phyloP scores from a whole-genome alignment of 2,797 vertebrate genomes.

The Macropus fuliginosus region DNA sequence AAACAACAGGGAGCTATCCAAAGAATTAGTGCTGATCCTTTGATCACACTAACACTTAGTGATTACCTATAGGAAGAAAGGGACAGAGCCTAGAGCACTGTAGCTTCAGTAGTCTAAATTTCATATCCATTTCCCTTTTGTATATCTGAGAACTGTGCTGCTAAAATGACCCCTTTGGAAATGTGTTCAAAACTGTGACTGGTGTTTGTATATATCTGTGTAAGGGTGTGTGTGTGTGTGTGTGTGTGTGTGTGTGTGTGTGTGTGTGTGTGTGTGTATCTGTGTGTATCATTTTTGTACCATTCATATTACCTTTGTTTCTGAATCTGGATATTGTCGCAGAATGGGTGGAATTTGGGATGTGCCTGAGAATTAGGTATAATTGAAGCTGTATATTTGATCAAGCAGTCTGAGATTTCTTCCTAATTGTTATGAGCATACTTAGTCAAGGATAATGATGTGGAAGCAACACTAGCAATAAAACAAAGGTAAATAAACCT shows the following conservation, averaged over 20 bases:
- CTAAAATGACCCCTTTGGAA: not conserved
- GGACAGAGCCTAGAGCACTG: not conserved
- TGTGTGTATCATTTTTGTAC: not conserved
- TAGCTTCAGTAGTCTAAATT: not conserved
- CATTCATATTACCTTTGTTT: not conserved
- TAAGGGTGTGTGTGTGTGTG: too few species aligned
- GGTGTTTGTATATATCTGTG: not conserved
- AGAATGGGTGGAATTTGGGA: not conserved
- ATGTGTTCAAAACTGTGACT: not conserved
- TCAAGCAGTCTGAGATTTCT: not conserved
- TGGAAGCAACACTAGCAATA: not conserved
- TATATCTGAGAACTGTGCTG: not conserved
- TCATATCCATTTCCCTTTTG: not conserved
- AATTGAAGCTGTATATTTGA: not conserved
- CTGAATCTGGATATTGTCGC: not conserved
- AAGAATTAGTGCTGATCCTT: not conserved
- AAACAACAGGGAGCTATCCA: not conserved
- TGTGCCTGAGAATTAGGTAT: not conserved
- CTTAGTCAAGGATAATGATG: not conserved
- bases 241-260: too few species aligned
- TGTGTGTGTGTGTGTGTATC: too few species aligned
- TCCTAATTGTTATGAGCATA: not conserved
- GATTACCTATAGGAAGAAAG: not conserved
- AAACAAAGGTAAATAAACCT: not conserved
- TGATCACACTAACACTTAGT: not conserved